Conservation (phyloP, 1,140 invertebrate genomes). For the Solenopsis fugax region DNA sequence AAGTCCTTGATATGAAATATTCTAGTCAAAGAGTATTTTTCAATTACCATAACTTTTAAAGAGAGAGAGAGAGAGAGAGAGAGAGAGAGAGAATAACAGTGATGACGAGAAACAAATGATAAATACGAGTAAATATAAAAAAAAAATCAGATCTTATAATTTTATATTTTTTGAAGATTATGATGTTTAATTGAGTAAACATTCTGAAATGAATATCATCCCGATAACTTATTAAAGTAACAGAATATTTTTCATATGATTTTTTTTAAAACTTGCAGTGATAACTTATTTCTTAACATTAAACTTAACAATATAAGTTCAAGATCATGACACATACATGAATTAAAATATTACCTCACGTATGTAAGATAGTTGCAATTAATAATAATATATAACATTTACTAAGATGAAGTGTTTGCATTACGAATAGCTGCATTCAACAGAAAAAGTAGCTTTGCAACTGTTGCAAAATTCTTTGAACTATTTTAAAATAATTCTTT, state of each 20-base stretch:
- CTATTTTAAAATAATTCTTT: too few species aligned
- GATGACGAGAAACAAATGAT: not conserved
- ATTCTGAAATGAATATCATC: too few species aligned
- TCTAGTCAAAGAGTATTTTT: constrained; percentile 49
- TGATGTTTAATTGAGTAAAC: constrained; percentile 11
- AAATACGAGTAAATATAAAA: not conserved
- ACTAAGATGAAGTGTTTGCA: not conserved
- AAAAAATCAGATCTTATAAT: not conserved
- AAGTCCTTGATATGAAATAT: not conserved
- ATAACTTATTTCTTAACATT: constrained; percentile 17
- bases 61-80: not conserved
- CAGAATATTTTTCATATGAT: too few species aligned
- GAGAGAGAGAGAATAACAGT: not conserved
- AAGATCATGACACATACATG: not conserved
- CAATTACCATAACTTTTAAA: not conserved
- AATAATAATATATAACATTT: not conserved
- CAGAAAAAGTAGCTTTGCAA: too few species aligned
- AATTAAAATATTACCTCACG: constrained; percentile 26
- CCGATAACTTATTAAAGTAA: too few species aligned
- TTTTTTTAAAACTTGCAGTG: too few species aligned
- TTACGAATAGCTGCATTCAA: not conserved
- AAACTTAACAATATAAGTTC: not conserved
- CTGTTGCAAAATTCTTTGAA: too few species aligned
- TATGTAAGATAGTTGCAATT: not conserved
- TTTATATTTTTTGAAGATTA: constrained; percentile 1